Conservation (phyloP, 1,140 invertebrate species). For the Metopolophium dirhodum region DNA sequence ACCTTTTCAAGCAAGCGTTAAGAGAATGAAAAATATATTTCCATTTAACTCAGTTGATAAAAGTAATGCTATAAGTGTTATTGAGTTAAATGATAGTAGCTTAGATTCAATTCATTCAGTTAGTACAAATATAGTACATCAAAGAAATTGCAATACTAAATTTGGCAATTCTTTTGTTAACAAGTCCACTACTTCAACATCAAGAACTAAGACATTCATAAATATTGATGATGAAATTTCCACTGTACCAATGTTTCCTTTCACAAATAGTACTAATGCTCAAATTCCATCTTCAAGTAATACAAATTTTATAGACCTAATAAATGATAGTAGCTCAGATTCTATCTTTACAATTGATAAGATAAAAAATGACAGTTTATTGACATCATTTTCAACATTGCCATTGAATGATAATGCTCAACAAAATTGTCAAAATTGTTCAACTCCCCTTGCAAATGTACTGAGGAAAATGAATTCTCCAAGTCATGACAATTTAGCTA, state of each 20-base stretch:
- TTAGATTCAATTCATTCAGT: constrained; percentile 32
- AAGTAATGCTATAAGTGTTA: background rate
- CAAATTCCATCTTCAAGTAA: background rate
- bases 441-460: background rate
- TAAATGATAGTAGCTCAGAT: constrained; percentile 19
- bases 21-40: background rate
- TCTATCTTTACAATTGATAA: background rate
- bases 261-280: background rate
- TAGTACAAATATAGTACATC: background rate
- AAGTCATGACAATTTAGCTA: background rate
- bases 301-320: background rate
- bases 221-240: background rate
- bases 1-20: background rate
- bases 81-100: constrained; percentile 23
- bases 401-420: background rate
- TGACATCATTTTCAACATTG: background rate
- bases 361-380: background rate
- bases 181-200: background rate
- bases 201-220: background rate
- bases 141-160: background rate
- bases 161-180: background rate
- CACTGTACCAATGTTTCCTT: background rate
- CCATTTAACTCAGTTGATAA: background rate
- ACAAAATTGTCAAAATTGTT: background rate
- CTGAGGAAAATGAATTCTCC: background rate